Base-by-base conservation (phyloP, 2,888 invertebrate genomes). In the Sesia apiformis region DNA sequence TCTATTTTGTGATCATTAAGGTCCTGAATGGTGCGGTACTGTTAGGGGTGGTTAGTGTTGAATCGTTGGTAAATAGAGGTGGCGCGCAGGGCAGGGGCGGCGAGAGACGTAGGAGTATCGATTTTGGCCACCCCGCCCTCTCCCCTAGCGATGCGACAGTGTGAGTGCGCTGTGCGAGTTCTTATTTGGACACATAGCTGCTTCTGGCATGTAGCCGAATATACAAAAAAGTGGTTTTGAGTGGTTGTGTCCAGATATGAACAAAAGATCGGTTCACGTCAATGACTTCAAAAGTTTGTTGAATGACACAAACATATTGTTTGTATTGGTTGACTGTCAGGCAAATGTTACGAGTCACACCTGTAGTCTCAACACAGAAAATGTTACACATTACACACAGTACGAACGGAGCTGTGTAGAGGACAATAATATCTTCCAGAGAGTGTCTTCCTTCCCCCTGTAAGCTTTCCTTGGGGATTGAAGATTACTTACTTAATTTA, bases 41-140 rank as follows among this genome's bases (percentile, higher is more conserved):
- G 81, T 84, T 85, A 69, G 76, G 85, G 84, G 81, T 86, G 85
- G 87, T 87, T 87, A 85, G 84, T 83, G 81, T 81, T 75, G 79
- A 69, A 74, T 74, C 76, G 65, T 78, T 72, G 74, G 78, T 70
- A 70, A 69, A 74, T 61, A 63, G 76, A 71, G 66, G 70, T 60
- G 69, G 56, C 82, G 82, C 72, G 85, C 79, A 81, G 81, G 69
- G 75, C 69, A 74, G 66, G 63, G 75, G 66, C 66, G 77, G 78
- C 68, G 69, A 76, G 84, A 84, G 84, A 80, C 84, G 86, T 78
- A 79, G 81, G 74, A 84, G 77, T 89, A 89, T 89, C 89, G 89
- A 89, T 89, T 88, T 89, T 87, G 75, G 81, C 72, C 79, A 78
- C 82, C 79, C 84, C 85, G 78, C 85, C 78, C 86, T 82, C 83